Percentiles rank a stretch among this genome's conserved stretches.
Conservation (phyloP, 2,888 invertebrate species). For the Melanostoma mellinum region DNA sequence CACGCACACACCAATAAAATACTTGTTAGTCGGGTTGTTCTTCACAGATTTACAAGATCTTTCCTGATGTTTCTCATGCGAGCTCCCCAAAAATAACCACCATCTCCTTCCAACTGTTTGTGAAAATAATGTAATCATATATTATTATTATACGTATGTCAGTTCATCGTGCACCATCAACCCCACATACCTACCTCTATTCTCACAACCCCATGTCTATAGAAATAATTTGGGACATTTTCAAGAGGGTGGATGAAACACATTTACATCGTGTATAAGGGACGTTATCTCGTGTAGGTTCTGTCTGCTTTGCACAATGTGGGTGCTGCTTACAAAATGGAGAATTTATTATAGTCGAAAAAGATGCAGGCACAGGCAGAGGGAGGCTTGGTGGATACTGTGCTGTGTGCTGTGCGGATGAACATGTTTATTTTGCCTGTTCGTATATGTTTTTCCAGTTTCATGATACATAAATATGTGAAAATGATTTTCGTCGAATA, state of each 20-base stretch:
- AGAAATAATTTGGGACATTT: constrained; percentile 45
- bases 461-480: constrained; percentile 71
- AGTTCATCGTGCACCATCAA: constrained; percentile 51
- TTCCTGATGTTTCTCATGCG: constrained; percentile 37
- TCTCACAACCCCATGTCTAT: constrained; percentile 36
- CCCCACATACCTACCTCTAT: neutral
- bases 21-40: constrained; percentile 72
- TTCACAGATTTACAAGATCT: constrained; percentile 73
- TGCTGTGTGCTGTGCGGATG: constrained; percentile 30
- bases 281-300: constrained; percentile 63
- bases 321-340: constrained; percentile 63
- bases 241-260: constrained; percentile 46
- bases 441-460: constrained; percentile 65
- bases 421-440: constrained; percentile 68
- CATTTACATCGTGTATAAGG: constrained; percentile 59
- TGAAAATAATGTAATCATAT: constrained; percentile 71
- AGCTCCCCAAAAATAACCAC: constrained; percentile 16
- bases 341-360: constrained; percentile 65
- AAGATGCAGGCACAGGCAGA: neutral
- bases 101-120: constrained; percentile 32
- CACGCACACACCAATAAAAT: constrained; percentile 66
- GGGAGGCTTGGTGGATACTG: constrained; percentile 14
- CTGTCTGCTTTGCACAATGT: constrained; percentile 47
- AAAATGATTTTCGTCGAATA: constrained; percentile 71
- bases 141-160: constrained; percentile 71